Evolutionary conservation across 2,888 invertebrate genomes (phyloP), one percentile per base, ranked within the genome.

Genomic region (Phengaris alcon): DNA sequence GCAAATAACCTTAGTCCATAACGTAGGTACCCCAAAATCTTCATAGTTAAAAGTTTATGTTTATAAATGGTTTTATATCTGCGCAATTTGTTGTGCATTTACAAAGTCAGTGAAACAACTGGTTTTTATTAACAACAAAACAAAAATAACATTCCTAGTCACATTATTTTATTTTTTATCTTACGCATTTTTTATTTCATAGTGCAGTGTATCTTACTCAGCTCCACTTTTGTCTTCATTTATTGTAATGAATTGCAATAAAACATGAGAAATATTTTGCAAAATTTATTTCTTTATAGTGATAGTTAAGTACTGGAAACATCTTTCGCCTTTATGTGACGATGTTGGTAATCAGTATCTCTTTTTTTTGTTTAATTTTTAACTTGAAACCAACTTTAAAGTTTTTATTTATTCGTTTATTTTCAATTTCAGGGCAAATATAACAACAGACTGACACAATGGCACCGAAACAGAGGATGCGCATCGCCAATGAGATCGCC

Each of bases 381-480:
- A 6, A 5, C 48, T 48, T 48, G 8, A 48, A 48, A 48, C 48
- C 6, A 6, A 48, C 59, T 59, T 22, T 64, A 59, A 12, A 35
- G 22, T 64, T 1, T 64, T 35, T n/a, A n/a, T 12, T 64, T 35
- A 64, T 46, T 15, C 9, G 2, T 73, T 15, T 13, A 6, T 35
- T 68, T 8, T 48, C 51, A 48, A 48, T 89, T 89, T 22, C 87
- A 91, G 90, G 90, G 88, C 90, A 89, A 90, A 89, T 90, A 91
- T 88, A 87, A 81, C 83, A 82, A 81, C 79, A 55, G 6, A 70
- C 35, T 35, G 35, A 79, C 75, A 90, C 88, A 91, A 99, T 99
- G 99, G 98, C 99, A 82, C 97, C 98, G 81, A 98, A 99, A 95
- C 99, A 99, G 94, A 97, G 99, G 91, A 99, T 99, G 99, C 97